A percentile compares a stretch with the other conserved stretches of the same genome.
Evolutionary conservation across 1,140 invertebrate genomes (phyloP).

Genomic region (Drosophila nikananu): DNA sequence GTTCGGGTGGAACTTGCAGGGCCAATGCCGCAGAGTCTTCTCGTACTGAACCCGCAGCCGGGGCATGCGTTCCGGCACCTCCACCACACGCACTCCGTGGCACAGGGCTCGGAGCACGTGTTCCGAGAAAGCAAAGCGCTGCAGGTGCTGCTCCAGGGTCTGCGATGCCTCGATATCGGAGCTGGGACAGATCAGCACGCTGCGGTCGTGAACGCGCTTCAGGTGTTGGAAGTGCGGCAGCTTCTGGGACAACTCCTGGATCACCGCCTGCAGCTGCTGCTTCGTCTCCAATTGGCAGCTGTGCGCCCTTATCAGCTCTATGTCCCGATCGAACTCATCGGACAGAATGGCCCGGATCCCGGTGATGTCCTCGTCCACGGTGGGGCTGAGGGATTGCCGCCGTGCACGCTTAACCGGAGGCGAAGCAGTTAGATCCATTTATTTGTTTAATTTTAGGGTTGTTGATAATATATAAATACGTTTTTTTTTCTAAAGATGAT

Average conservation of each 20-base stretch:
- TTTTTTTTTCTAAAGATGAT: no score
- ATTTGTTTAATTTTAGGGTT: neutral
- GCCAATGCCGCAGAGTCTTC: conserved; percentile 89
- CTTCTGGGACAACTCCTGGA: conserved; percentile 87
- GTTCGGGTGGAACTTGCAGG: conserved; percentile 94
- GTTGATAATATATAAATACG: no score
- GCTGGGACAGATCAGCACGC: conserved; percentile 87
- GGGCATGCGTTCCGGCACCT: conserved; percentile 88
- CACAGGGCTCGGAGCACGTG: conserved; percentile 54
- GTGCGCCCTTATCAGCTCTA: conserved; percentile 87
- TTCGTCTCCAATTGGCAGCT: conserved; percentile 87
- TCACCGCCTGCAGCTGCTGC: conserved; percentile 88
- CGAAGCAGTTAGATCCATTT: conserved; percentile 47
- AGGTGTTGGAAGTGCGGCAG: conserved; percentile 89
- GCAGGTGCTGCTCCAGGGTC: conserved; percentile 47
- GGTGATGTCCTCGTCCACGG: conserved; percentile 20
- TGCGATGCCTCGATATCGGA: conserved; percentile 45
- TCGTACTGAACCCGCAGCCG: conserved; percentile 90
- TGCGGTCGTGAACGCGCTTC: conserved; percentile 89
- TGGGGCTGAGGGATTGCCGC: neutral
- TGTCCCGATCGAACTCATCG: conserved; percentile 86
- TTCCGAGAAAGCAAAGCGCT: conserved; percentile 44
- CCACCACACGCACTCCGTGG: conserved; percentile 86
- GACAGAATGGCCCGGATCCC: conserved; percentile 86
- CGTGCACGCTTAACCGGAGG: conserved; percentile 50